phyloP scores from a whole-genome alignment of 2,113 vertebrate genomes.

The Ariopsis seemanni region DNA sequence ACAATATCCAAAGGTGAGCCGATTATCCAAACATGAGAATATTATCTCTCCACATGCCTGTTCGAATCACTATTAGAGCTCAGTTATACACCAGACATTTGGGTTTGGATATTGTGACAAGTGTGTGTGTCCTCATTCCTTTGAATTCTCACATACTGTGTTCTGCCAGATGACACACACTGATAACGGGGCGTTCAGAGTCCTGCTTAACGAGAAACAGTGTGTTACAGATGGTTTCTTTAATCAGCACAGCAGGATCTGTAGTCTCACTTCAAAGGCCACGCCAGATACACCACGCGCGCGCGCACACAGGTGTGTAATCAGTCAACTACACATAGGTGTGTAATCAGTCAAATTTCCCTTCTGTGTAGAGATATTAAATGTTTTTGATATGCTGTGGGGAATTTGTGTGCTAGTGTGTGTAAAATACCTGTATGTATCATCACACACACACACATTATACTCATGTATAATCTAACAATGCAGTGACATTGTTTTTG shows the following conservation, averaged over 20 bases:
- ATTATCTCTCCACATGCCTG: not conserved
- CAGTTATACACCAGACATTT: constrained; percentile 10
- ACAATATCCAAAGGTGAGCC: not conserved
- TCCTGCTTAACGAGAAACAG: constrained; percentile 14
- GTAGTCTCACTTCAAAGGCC: not conserved
- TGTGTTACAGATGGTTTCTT: constrained; percentile 16
- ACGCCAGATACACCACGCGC: not conserved
- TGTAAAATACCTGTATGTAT: not conserved
- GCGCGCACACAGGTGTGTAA: not conserved
- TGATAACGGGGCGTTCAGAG: constrained; percentile 7
- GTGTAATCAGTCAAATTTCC: not conserved
- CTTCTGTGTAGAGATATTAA: not conserved
- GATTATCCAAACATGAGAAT: not conserved
- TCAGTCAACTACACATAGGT: not conserved
- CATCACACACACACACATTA: not conserved
- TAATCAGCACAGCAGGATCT: constrained; percentile 22
- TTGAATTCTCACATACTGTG: constrained; percentile 2
- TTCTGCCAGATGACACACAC: constrained; percentile 27
- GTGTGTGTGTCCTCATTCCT: constrained; percentile 8
- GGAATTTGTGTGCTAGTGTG: not conserved
- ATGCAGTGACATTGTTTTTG: not conserved
- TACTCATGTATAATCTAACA: not conserved
- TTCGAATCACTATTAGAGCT: not conserved
- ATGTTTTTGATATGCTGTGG: not conserved
- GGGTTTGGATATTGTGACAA: not conserved